These are phyloP conservation scores for Pseudonaja textilis DNA, from an alignment of 2,113 vertebrate genomes.

Conservation along the genomic window DNA sequence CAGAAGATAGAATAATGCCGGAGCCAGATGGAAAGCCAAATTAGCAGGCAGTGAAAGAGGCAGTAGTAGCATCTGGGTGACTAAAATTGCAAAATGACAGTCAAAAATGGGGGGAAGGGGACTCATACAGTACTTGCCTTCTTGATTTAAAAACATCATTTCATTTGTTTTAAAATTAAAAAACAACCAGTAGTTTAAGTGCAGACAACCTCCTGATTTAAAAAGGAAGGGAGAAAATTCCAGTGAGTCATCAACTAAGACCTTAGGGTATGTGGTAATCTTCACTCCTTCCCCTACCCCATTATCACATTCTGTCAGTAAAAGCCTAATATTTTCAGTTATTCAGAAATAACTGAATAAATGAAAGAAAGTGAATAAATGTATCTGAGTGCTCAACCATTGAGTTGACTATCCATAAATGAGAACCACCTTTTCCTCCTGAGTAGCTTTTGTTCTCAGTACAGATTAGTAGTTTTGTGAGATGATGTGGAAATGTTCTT, in stretches of 20 bases:
- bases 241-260: neutral
- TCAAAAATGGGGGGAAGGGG: neutral
- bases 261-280: neutral
- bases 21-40: neutral
- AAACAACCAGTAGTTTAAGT: neutral
- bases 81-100: neutral
- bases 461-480: constrained; percentile 72
- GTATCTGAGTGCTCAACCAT: constrained; percentile 14
- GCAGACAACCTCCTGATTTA: neutral
- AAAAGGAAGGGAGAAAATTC: neutral
- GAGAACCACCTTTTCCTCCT: constrained; percentile 50
- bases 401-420: constrained; percentile 52
- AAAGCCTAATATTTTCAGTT: constrained; percentile 47
- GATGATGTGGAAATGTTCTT: constrained; percentile 76
- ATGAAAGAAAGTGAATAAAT: neutral
- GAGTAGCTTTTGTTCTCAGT: constrained; percentile 67
- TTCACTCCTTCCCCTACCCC: neutral
- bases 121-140: neutral
- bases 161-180: neutral
- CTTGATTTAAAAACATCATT: neutral
- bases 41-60: neutral
- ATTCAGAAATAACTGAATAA: neutral
- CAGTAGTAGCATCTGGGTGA: neutral
- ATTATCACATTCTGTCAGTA: neutral
- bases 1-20: neutral